A percentile compares a stretch with the other conserved stretches of the same genome.
Evolutionary conservation across 2,797 vertebrate species (phyloP).

Genomic region (Ceryle rudis): DNA sequence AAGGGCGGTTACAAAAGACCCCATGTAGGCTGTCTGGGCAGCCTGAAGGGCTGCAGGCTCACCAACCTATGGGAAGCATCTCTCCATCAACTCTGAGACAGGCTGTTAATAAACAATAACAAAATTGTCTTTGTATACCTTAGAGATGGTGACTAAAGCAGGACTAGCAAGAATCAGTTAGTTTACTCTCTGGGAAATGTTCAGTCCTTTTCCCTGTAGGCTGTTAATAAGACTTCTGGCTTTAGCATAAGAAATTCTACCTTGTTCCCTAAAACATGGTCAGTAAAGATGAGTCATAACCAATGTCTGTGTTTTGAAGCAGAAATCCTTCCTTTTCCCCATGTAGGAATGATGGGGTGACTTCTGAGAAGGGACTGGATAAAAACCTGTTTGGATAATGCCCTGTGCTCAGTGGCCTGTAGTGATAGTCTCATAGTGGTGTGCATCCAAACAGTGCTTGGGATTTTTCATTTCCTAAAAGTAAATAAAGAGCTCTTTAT

Average conservation of each 20-base stretch:
- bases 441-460: not conserved
- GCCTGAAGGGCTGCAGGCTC: not conserved
- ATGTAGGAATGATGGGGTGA: not conserved
- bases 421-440: not conserved
- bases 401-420: not conserved
- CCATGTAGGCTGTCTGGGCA: not conserved
- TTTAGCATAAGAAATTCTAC: constrained; percentile 9
- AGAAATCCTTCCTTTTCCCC: not conserved
- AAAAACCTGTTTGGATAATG: not conserved
- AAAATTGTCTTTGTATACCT: not conserved
- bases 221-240: not conserved
- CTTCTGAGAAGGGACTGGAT: not conserved
- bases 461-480: not conserved
- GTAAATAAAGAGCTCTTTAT: not conserved
- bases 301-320: not conserved
- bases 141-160: not conserved
- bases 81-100: not conserved
- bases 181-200: not conserved
- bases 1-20: not conserved
- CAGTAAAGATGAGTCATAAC: not conserved
- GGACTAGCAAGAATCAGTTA: not conserved
- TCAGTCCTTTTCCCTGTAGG: not conserved
- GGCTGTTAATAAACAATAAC: not conserved
- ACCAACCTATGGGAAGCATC: not conserved
- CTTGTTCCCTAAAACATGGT: not conserved